Base-by-base conservation (phyloP, 2,113 vertebrate genomes). In the Eurystomus gularis region DNA sequence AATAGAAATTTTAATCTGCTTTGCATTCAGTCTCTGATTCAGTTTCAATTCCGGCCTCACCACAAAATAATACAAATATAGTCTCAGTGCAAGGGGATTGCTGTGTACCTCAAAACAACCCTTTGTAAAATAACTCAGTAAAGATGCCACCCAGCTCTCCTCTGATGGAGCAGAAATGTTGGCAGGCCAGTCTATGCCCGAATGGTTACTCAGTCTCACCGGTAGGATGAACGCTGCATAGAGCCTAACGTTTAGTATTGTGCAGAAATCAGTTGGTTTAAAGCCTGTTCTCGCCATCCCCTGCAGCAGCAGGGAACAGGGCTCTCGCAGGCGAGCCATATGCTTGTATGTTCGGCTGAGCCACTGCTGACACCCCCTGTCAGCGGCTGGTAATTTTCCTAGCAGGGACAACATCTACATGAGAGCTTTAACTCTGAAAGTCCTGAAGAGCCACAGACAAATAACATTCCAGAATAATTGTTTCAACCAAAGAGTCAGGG, bases 331-430 rank as follows among this genome's bases (percentile, higher is more conserved):
- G 54, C 87, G 40, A 85, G 44, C 58, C 84, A 60, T 84, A 62
- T 15, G 48, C 40, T 46, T 94, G 52, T 76, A 86, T 91, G 96
- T 93, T 95, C 93, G 72, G 73, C 81, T 57, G 93, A 73, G 84
- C 55, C 77, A 69, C 94, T 96, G 92, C 71, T 97, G 96, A 96
- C 88, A 94, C 88, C 92, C 94, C 93, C 94, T 92, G 92, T 95
- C 96, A 97, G 95, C 90, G 88, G 88, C 90, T 88, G 84, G 91
- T 86, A 95, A 96, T 96, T 95, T 94, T 91, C 94, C 70, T 69
- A 70, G 73, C 66, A 91, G 31, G 5, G 23, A 80, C 48, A 72
- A 82, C 78, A 48, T 52, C 37, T 73, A 39, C 57, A 39, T 57
- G 87, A 92, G 94, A 89, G 62, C 68, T 93, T 95, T 94, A 93